These are phyloP conservation scores for Ernsta delagoae DNA, from an alignment of 2,888 invertebrate genomes.

Conservation along the genomic window DNA sequence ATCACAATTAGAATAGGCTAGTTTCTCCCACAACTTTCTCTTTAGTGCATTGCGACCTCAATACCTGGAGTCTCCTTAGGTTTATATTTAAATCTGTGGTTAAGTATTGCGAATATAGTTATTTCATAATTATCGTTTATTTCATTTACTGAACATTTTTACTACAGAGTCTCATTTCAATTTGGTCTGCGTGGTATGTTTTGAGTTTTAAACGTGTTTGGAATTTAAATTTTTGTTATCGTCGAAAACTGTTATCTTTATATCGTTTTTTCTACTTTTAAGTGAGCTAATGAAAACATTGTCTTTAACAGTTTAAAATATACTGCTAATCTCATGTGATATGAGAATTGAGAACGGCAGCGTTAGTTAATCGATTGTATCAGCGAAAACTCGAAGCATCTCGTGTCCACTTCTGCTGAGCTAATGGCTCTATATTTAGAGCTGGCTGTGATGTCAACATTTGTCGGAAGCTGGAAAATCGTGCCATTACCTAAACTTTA, in stretches of 20 bases:
- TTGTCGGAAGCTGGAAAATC: constrained; percentile 61
- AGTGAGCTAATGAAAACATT: background rate
- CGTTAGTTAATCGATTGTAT: constrained; percentile 33
- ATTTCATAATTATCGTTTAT: background rate
- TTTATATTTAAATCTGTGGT: constrained; percentile 12
- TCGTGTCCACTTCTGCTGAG: constrained; percentile 56
- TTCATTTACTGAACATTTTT: too few relatives aligned
- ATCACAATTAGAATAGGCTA: constrained; percentile 24
- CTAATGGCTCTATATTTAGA: constrained; percentile 67
- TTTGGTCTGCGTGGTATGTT: background rate
- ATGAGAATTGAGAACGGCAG: constrained; percentile 8
- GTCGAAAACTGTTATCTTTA: too few relatives aligned
- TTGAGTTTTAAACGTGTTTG: background rate
- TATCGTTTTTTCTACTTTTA: background rate
- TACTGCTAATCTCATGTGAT: constrained; percentile 13
- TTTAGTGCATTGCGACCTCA: constrained; percentile 20
- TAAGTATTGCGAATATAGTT: background rate
- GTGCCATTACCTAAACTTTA: constrained; percentile 54
- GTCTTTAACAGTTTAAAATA: background rate
- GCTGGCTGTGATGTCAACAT: constrained; percentile 62
- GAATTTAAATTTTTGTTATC: background rate
- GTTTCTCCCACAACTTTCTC: constrained; percentile 33
- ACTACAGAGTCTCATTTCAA: too few relatives aligned
- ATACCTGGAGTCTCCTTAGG: constrained; percentile 11
- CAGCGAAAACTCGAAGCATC: constrained; percentile 42